These are phyloP conservation scores for Eurystomus gularis DNA, from an alignment of 2,113 vertebrate species.

Conservation along the genomic window DNA sequence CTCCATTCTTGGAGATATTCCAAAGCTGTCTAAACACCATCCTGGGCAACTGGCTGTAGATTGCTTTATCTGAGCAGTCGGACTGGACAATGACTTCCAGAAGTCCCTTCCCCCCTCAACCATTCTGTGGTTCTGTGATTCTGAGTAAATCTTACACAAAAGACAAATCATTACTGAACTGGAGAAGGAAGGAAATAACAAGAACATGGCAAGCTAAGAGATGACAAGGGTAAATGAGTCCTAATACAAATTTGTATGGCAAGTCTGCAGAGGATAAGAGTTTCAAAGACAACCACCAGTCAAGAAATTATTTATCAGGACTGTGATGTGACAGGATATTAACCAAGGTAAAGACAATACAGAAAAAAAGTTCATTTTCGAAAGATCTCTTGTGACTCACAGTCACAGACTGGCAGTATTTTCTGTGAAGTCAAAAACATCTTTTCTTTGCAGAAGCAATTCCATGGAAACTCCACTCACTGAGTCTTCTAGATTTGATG, in stretches of 20 bases:
- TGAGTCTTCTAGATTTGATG: constrained; percentile 17
- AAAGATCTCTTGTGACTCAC: not conserved
- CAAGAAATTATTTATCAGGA: constrained; percentile 9
- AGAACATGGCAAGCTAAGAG: not conserved
- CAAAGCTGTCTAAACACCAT: not conserved
- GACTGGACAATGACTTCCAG: not conserved
- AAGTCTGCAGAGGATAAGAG: not conserved
- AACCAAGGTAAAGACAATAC: not conserved
- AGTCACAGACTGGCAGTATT: not conserved
- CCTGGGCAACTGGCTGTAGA: not conserved
- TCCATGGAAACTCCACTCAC: constrained; percentile 14
- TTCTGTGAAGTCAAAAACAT: constrained; percentile 23
- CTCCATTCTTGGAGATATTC: not conserved
- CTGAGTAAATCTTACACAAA: not conserved
- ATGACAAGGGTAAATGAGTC: not conserved
- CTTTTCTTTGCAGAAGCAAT: constrained; percentile 22
- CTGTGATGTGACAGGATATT: not conserved
- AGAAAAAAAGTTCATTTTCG: not conserved
- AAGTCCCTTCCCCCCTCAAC: not conserved
- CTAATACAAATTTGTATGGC: not conserved
- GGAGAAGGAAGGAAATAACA: not conserved
- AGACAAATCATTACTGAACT: not conserved
- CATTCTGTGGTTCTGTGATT: not conserved
- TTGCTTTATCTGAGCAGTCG: not conserved
- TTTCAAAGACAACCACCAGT: not conserved